phyloP scores from a whole-genome alignment of 92 coral and sea anemone genomes.

The Parazoanthus atlanticus region DNA sequence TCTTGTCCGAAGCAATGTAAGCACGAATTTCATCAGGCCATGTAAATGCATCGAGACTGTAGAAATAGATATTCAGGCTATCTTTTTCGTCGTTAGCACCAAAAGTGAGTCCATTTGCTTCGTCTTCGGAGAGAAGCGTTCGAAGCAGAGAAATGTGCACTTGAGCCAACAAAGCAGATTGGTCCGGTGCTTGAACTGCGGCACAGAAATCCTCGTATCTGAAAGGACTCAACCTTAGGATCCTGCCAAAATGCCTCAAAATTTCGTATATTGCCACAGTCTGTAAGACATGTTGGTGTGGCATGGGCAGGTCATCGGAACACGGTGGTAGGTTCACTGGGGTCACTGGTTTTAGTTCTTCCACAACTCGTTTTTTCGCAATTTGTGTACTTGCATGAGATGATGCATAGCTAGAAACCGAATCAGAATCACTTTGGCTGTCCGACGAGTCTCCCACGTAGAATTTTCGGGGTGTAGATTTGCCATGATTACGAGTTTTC shows the following conservation, averaged over 20 bases:
- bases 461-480: conserved; percentile 72
- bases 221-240: conserved; percentile 85
- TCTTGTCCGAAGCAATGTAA: conserved; percentile 80
- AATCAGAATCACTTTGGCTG: conserved; percentile 88
- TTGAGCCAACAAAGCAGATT: conserved; percentile 86
- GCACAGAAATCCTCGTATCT: conserved; percentile 96
- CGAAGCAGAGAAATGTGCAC: conserved; percentile 87
- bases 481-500: conserved; percentile 83
- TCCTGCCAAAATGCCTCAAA: conserved; percentile 90
- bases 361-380: conserved; percentile 73
- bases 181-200: conserved; percentile 78
- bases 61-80: conserved; percentile 86
- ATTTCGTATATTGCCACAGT: conserved; percentile 93
- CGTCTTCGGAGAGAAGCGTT: conserved; percentile 92
- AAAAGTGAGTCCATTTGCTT: conserved; percentile 89
- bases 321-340: conserved; percentile 84
- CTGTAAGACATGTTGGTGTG: conserved; percentile 78
- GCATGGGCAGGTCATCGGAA: conserved; percentile 89
- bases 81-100: conserved; percentile 98
- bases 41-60: conserved; percentile 88
- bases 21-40: conserved; percentile 96
- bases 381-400: conserved; percentile 68
- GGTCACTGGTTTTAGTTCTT: conserved; percentile 75
- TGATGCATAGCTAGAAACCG: conserved; percentile 86
- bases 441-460: conserved; percentile 81